Evolutionary conservation across 2,888 invertebrate species (phyloP).

Genomic region (Capitulum mitella): DNA sequence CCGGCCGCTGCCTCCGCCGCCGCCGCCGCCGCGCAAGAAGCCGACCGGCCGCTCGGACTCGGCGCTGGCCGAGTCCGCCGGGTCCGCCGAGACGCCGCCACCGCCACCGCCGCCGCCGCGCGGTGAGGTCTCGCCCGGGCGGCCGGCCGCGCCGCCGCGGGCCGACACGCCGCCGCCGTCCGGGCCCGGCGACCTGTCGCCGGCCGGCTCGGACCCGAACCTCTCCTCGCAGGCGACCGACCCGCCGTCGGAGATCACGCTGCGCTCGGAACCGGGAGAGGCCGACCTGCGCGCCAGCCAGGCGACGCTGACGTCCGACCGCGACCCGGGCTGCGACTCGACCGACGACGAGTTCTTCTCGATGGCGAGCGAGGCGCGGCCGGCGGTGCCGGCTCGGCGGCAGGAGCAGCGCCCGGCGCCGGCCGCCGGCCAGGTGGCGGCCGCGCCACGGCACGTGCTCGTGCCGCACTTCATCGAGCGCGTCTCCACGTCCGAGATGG

Average conservation of each 20-base stretch:
- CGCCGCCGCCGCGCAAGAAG: constrained; percentile 19
- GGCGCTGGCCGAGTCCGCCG: not conserved
- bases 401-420: not conserved
- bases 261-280: not conserved
- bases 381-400: not conserved
- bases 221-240: constrained; percentile 10
- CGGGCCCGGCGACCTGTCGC: not conserved
- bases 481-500: constrained; percentile 6
- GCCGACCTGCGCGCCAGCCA: not conserved
- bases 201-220: not conserved
- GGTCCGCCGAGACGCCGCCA: not conserved
- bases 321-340: not conserved
- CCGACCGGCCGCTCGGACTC: not conserved
- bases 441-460: not conserved
- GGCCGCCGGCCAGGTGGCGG: not conserved
- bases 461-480: constrained; percentile 22
- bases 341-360: constrained; percentile 25
- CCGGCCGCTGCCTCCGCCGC: constrained; percentile 22
- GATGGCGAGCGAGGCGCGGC: constrained; percentile 12
- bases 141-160: not conserved
- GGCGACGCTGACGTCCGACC: not conserved
- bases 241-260: constrained; percentile 5
- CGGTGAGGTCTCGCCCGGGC: no score
- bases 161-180: not conserved
- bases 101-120: not conserved